Evolutionary conservation across 2,888 invertebrate genomes (phyloP).

Genomic region (Glyphotaelius pellucidus): DNA sequence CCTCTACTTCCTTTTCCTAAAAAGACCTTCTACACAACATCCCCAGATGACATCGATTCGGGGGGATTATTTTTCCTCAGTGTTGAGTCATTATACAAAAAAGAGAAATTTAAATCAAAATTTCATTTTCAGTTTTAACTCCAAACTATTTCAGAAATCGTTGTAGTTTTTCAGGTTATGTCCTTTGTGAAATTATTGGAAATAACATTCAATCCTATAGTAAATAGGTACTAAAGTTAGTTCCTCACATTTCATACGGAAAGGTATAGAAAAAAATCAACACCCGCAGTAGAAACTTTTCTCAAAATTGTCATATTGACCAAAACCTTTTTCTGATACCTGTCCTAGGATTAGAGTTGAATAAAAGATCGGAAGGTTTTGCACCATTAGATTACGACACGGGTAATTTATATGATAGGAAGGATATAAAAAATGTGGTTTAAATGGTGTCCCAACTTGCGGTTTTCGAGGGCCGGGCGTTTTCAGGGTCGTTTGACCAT

Average conservation of each 20-base stretch:
- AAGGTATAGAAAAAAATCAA: neutral
- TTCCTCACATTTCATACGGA: neutral
- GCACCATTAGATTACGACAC: neutral
- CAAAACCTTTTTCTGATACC: neutral
- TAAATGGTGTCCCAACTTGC: neutral
- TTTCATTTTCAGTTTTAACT: too few relatives aligned
- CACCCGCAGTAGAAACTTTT: neutral
- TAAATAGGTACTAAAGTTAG: too few relatives aligned
- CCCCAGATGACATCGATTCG: too few relatives aligned
- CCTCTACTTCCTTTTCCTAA: too few relatives aligned
- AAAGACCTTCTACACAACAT: too few relatives aligned
- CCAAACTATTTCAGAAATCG: too few relatives aligned
- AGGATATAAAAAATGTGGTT: neutral
- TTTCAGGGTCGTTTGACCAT: neutral
- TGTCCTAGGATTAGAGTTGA: neutral
- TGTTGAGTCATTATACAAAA: too few relatives aligned
- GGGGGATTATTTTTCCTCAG: too few relatives aligned
- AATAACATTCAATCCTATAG: too few relatives aligned
- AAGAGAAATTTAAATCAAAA: too few relatives aligned
- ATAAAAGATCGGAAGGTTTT: neutral
- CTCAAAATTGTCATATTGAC: neutral
- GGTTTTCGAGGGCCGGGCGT: neutral
- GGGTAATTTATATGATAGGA: neutral
- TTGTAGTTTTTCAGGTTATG: too few relatives aligned
- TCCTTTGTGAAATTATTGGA: too few relatives aligned